Conservation (phyloP, 30 jellyfish, hydroid and myxozoan species). For the Mastigias papua region DNA sequence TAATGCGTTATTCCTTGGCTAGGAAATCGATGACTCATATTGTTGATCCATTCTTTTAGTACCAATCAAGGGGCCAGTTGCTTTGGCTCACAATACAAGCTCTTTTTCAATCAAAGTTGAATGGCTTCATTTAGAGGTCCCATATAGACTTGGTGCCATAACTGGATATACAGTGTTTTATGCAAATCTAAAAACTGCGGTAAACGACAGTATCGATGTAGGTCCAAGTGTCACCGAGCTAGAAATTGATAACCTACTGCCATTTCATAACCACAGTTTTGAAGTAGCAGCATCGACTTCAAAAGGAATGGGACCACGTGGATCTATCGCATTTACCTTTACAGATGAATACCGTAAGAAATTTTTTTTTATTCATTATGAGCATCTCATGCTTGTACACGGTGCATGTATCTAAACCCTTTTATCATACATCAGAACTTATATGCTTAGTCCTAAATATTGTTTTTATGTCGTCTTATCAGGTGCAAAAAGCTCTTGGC, state of each 20-base stretch:
- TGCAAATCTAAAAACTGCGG: slow-evolving; percentile 36
- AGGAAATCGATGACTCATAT: too few relatives aligned
- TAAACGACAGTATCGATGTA: slow-evolving; percentile 1
- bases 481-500: too few relatives aligned
- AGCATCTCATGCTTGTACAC: too few relatives aligned
- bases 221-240: slow-evolving; percentile 1
- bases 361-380: too few relatives aligned
- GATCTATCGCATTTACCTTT: slow-evolving; percentile 19
- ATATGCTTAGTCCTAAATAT: too few relatives aligned
- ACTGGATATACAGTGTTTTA: slow-evolving; percentile 24
- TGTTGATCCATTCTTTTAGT: slow-evolving; percentile 9
- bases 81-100: slow-evolving; percentile 54
- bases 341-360: slow-evolving; percentile 56
- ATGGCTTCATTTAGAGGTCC: slow-evolving; percentile 29
- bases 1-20: too few relatives aligned
- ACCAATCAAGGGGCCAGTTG: slow-evolving; percentile 50
- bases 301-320: slow-evolving; percentile 69
- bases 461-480: too few relatives aligned
- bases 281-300: slow-evolving; percentile 62
- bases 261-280: slow-evolving; percentile 53
- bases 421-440: too few relatives aligned
- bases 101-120: slow-evolving; percentile 41
- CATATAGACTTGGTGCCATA: slow-evolving; percentile 44
- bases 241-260: slow-evolving; percentile 32
- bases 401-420: too few relatives aligned